A percentile compares a stretch with the other conserved stretches of the same genome.
phyloP scores from a whole-genome alignment of 1,140 invertebrate genomes.

The Zaprionus lachaisei region DNA sequence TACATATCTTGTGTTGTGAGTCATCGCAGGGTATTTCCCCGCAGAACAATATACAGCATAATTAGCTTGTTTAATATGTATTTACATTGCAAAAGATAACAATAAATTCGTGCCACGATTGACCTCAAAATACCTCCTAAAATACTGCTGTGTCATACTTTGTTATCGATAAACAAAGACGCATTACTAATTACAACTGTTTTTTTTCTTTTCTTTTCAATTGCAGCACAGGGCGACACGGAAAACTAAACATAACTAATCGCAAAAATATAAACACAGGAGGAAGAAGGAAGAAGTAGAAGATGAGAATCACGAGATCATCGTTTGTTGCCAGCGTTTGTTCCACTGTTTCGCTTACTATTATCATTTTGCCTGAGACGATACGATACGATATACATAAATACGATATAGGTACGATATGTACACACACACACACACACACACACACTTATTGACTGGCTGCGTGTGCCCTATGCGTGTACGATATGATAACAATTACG shows the following conservation, averaged over 20 bases:
- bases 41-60: neutral
- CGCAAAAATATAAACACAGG: slow-evolving; percentile 4
- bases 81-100: neutral
- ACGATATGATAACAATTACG: slow-evolving; percentile 26
- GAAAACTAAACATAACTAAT: slow-evolving; percentile 16
- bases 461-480: slow-evolving; percentile 42
- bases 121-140: neutral
- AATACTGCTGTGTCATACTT: neutral
- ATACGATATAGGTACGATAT: slow-evolving; percentile 35
- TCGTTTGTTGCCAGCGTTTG: neutral
- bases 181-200: slow-evolving; percentile 11
- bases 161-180: slow-evolving; percentile 11
- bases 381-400: slow-evolving; percentile 37
- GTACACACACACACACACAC: slow-evolving; percentile 12
- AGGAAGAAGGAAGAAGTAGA: slow-evolving; percentile 15
- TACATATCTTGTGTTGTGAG: neutral
- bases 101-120: neutral
- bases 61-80: neutral
- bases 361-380: slow-evolving; percentile 30
- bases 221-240: slow-evolving; percentile 50
- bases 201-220: neutral
- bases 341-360: slow-evolving; percentile 32
- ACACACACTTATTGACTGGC: slow-evolving; percentile 34
- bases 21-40: neutral
- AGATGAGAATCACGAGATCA: neutral